Evolutionary conservation across 2,113 vertebrate genomes (phyloP).

Genomic region (Theristicus caerulescens): DNA sequence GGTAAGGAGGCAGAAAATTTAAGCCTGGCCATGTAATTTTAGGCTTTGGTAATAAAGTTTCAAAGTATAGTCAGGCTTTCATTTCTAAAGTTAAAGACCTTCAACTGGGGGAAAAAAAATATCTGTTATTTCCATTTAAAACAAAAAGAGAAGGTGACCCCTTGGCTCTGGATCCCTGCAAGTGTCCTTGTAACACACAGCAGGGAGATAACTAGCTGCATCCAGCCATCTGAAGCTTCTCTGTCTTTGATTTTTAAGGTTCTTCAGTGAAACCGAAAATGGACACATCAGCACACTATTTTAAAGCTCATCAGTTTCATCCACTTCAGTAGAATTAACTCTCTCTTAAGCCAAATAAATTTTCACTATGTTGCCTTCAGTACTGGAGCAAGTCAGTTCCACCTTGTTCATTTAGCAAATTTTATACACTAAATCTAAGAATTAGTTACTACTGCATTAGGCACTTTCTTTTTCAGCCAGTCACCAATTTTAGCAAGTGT

Average conservation of each 20-base stretch:
- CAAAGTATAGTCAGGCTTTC: not conserved
- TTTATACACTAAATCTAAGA: not conserved
- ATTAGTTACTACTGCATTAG: not conserved
- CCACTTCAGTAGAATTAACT: not conserved
- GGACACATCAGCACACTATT: not conserved
- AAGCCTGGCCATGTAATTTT: not conserved
- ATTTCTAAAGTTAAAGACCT: not conserved
- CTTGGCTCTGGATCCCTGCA: not conserved
- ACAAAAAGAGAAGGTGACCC: not conserved
- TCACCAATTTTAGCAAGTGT: not conserved
- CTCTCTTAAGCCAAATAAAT: not conserved
- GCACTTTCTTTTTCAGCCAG: not conserved
- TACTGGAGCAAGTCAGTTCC: not conserved
- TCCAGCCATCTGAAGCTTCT: not conserved
- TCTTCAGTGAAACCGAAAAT: not conserved
- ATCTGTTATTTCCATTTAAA: not conserved
- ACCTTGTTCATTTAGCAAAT: not conserved
- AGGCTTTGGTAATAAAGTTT: not conserved
- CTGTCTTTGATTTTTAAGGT: not conserved
- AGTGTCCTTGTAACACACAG: not conserved
- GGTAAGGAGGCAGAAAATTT: not conserved
- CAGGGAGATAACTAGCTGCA: not conserved
- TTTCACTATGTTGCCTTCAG: not conserved
- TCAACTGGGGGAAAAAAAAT: accelerated
- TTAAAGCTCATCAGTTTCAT: not conserved